These are phyloP conservation scores for Mercenaria mercenaria DNA, from an alignment of 1,140 invertebrate genomes.

Conservation along the genomic window DNA sequence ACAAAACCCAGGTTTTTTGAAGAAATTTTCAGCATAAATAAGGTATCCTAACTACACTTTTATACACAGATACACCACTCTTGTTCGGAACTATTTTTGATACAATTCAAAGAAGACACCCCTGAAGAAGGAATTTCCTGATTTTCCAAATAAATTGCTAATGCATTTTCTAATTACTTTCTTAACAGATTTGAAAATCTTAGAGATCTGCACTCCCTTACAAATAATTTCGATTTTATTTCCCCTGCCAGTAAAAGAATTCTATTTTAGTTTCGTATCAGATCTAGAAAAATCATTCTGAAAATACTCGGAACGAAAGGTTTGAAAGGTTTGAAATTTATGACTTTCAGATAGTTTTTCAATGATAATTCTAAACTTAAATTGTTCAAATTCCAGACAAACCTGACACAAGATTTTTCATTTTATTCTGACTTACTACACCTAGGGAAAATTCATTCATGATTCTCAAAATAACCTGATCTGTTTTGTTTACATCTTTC, in stretches of 20 bases:
- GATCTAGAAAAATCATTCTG: neutral
- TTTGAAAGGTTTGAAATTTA: slow-evolving; percentile 22
- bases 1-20: neutral
- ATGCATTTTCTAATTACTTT: neutral
- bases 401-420: neutral
- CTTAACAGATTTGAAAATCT: neutral
- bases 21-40: neutral
- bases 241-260: neutral
- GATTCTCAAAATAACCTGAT: too few relatives aligned
- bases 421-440: neutral
- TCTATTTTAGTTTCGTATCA: neutral
- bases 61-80: neutral
- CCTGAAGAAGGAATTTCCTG: neutral
- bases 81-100: neutral
- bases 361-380: neutral
- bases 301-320: neutral
- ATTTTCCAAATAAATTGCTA: neutral
- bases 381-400: slow-evolving; percentile 17
- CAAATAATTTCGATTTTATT: neutral
- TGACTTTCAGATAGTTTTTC: neutral
- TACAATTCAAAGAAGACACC: neutral
- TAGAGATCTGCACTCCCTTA: neutral
- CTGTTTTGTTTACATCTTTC: too few relatives aligned
- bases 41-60: neutral
- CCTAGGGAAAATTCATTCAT: neutral